Base-by-base conservation (phyloP, 2,888 invertebrate genomes). In the Pseudococcus longispinus region DNA sequence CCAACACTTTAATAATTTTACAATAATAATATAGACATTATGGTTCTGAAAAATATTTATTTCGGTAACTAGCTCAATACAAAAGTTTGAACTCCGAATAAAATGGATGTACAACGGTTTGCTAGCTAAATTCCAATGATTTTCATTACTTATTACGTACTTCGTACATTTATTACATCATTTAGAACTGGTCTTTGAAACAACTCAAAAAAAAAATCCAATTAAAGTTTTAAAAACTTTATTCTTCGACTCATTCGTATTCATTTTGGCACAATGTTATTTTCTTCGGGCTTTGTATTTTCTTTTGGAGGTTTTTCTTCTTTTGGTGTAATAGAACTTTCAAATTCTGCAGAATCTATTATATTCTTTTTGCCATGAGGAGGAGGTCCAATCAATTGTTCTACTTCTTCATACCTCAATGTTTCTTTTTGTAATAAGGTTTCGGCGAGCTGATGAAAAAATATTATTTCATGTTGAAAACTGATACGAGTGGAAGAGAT, bases 401-500 rank as follows among this genome's bases (percentile, higher is more conserved):
- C 95, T 2, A 99, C 95, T 89, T 99, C 96, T 88, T 97, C 95
- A 90, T 96, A 97, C 90, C 95, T 96, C 6, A 99, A 91, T 0
- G 98, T 97, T 92, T 99, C 99, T 90, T 94, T 96, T 90, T 96
- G 94, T 32, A 99, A 90, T 37, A 99, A 92, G 18, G 94, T 94
- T 90, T 95, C 94, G 0, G 99, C 98, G 87, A 99, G 92, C 98
- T 98, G 91, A 37, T 9, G 51, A 84, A 32, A 37, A 60, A 84
- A 9, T 32, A 18, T 9, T 60, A 60, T 80, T 37, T 80, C 4
- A 37, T n/a, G 42, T 1, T 83, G 18, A 42, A 46, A 83, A 37
- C 8, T 44, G 83, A 15, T 85, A 44, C 42, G 2, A 88, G 15
- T 29, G 70, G 87, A 65, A 74, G 20, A 60, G 23, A 51, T 90